A percentile compares a stretch with the other conserved stretches of the same genome.
phyloP scores from a whole-genome alignment of 2,113 vertebrate species.

The Centropus bengalensis region DNA sequence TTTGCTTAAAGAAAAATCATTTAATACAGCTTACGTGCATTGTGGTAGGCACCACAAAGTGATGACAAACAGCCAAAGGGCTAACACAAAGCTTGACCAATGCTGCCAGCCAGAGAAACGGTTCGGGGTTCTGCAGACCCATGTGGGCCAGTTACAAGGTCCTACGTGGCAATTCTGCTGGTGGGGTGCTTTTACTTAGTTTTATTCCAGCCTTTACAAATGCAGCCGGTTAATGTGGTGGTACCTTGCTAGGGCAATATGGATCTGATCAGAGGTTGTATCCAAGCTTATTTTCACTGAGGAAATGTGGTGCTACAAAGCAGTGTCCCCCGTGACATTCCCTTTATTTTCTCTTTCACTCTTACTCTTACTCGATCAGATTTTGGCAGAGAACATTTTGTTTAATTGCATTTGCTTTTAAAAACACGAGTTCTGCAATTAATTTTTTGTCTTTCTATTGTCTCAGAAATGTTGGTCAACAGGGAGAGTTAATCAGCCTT shows the following conservation, averaged over 20 bases:
- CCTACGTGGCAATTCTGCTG: not conserved
- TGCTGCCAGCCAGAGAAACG: not conserved
- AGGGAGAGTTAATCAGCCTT: constrained; percentile 26
- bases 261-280: not conserved
- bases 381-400: constrained; percentile 38
- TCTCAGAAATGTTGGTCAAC: constrained; percentile 66
- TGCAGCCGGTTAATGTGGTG: not conserved
- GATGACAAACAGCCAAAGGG: not conserved
- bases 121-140: not conserved
- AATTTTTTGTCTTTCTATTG: constrained; percentile 65
- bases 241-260: not conserved
- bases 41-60: not conserved
- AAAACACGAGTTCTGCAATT: constrained; percentile 59
- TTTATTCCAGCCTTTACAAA: not conserved
- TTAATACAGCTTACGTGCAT: not conserved
- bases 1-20: not conserved
- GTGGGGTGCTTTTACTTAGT: not conserved
- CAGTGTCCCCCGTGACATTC: not conserved
- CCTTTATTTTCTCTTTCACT: constrained; percentile 57
- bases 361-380: constrained; percentile 41
- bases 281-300: not conserved
- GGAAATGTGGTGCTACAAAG: constrained; percentile 6
- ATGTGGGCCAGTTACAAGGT: rapidly evolving
- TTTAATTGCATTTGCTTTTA: constrained; percentile 41
- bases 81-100: not conserved